Conservation (phyloP, 2,797 vertebrate species). For the Craterocephalus amniculus region DNA sequence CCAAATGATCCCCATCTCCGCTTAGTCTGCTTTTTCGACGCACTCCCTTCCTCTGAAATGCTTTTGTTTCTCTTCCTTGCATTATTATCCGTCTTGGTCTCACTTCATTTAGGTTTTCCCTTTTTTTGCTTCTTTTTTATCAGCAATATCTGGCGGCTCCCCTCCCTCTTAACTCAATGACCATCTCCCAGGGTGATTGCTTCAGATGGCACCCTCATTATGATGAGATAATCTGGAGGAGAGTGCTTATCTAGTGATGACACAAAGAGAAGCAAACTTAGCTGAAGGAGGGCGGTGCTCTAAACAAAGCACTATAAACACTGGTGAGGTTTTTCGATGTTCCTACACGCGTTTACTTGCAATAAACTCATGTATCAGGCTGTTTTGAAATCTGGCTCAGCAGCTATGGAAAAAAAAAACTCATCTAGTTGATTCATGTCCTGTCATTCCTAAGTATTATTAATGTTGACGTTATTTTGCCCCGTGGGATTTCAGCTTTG, state of each 20-base stretch:
- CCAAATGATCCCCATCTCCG: constrained; percentile 74
- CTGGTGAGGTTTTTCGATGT: constrained; percentile 29
- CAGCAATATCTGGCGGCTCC: constrained; percentile 47
- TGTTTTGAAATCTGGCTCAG: constrained; percentile 43
- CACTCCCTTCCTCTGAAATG: constrained; percentile 70
- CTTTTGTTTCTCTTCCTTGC: constrained; percentile 72
- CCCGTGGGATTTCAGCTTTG: constrained; percentile 67
- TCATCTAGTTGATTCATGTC: constrained; percentile 71
- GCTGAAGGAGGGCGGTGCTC: constrained; percentile 30
- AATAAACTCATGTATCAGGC: constrained; percentile 37
- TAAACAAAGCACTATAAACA: constrained; percentile 45
- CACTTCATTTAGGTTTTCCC: constrained; percentile 14
- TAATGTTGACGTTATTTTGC: constrained; percentile 71
- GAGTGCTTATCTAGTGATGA: constrained; percentile 73
- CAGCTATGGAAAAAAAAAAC: constrained; percentile 41
- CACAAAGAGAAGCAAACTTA: constrained; percentile 63
- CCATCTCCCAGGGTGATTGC: constrained; percentile 78
- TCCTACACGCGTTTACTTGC: constrained; percentile 32
- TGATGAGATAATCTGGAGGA: constrained; percentile 65
- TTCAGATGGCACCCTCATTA: constrained; percentile 79
- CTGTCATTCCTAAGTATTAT: constrained; percentile 73
- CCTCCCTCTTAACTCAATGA: constrained; percentile 74
- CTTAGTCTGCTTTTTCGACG: constrained; percentile 70
- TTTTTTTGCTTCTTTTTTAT: constrained; percentile 44
- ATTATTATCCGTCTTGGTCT: constrained; percentile 56